Evolutionary conservation across 1,140 invertebrate genomes (phyloP).

Genomic region (Aphis craccivora): DNA sequence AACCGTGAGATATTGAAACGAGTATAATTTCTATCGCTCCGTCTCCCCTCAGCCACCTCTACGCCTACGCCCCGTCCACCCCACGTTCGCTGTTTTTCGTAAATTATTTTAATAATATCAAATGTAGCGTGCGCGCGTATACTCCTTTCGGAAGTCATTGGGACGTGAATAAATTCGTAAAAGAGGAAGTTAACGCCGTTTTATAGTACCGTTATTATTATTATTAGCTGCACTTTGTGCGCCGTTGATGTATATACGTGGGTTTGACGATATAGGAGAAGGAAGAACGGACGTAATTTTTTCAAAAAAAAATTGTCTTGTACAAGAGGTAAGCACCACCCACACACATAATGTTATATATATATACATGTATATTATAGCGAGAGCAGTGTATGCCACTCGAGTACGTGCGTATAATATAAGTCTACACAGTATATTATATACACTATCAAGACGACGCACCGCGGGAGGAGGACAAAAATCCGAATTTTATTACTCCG

Average conservation of each 20-base stretch:
- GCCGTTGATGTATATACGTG: neutral
- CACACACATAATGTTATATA: neutral
- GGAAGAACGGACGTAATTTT: neutral
- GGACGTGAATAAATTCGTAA: constrained; percentile 55
- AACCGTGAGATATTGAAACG: constrained; percentile 58
- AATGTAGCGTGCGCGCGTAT: constrained; percentile 44
- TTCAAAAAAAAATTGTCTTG: neutral
- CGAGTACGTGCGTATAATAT: neutral
- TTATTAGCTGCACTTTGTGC: constrained; percentile 46
- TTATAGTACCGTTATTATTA: constrained; percentile 37
- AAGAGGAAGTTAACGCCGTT: constrained; percentile 57
- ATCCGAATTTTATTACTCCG: constrained; percentile 54
- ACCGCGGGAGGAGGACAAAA: neutral
- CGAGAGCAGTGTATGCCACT: neutral
- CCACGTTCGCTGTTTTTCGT: constrained; percentile 36
- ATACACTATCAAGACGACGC: constrained; percentile 15
- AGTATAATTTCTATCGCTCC: constrained; percentile 44
- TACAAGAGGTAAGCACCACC: neutral
- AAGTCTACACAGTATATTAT: neutral
- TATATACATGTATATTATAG: neutral
- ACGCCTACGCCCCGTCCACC: neutral
- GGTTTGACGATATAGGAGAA: too few species aligned
- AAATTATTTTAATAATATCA: constrained; percentile 58
- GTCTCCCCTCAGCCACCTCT: neutral
- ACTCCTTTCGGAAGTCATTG: constrained; percentile 56